phyloP scores from a whole-genome alignment of 1,140 invertebrate genomes.

The Drosophila eugracilis region DNA sequence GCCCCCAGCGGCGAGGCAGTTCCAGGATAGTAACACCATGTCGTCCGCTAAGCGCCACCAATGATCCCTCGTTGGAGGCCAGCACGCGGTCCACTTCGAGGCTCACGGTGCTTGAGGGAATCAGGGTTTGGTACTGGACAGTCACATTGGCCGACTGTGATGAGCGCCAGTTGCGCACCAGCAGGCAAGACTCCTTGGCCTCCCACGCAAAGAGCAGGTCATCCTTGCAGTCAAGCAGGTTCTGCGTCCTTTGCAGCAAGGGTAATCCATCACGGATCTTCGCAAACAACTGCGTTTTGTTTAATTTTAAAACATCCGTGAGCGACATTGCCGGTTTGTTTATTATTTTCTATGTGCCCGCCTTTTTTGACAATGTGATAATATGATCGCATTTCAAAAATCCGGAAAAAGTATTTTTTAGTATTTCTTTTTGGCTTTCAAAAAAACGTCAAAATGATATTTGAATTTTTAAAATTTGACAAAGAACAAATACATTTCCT shows the following conservation, averaged over 20 bases:
- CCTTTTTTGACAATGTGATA: background rate
- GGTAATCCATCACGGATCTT: constrained; percentile 71
- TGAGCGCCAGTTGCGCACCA: constrained; percentile 76
- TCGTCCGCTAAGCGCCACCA: constrained; percentile 76
- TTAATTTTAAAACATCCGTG: constrained; percentile 69
- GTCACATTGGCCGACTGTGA: constrained; percentile 35
- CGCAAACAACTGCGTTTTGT: constrained; percentile 63
- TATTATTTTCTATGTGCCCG: background rate
- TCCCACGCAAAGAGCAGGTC: constrained; percentile 81
- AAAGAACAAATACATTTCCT: too few species aligned
- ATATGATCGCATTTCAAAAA: background rate
- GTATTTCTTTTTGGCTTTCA: background rate
- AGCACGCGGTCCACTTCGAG: constrained; percentile 82
- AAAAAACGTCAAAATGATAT: background rate
- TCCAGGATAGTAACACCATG: constrained; percentile 83
- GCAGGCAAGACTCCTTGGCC: constrained; percentile 52
- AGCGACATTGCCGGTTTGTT: constrained; percentile 45
- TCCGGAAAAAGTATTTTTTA: background rate
- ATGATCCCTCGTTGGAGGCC: constrained; percentile 78
- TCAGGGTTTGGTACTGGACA: constrained; percentile 69
- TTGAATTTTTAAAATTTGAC: background rate
- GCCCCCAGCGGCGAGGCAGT: constrained; percentile 84
- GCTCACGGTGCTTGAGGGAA: constrained; percentile 70
- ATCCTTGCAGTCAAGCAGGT: constrained; percentile 80
- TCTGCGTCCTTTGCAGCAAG: constrained; percentile 61